A percentile compares a stretch with the other conserved stretches of the same genome.
phyloP scores from a whole-genome alignment of 2,113 vertebrate genomes.

The Kryptolebias marmoratus region DNA sequence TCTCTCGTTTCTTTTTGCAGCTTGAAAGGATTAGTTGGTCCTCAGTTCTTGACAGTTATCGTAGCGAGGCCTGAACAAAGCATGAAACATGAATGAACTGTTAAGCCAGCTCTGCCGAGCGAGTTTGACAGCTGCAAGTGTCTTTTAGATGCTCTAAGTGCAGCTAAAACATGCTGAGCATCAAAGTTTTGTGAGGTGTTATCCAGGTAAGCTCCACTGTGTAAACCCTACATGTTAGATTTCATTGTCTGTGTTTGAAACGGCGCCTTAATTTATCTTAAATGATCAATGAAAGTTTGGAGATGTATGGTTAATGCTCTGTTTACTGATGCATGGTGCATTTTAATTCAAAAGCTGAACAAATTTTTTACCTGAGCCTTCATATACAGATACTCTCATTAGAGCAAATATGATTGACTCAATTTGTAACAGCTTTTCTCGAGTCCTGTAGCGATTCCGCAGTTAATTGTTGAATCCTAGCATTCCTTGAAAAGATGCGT shows the following conservation, averaged over 20 bases:
- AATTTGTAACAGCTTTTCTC: no score
- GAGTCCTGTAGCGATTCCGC: no score
- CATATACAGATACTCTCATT: no score
- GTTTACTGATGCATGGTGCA: conserved; percentile 3
- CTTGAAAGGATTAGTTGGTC: conserved; percentile 13
- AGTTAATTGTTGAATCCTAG: no score
- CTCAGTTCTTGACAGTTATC: neutral
- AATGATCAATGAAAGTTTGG: neutral
- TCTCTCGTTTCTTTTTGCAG: conserved; percentile 12
- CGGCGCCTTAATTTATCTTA: neutral
- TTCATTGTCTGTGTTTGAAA: conserved; percentile 14
- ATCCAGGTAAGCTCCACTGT: neutral
- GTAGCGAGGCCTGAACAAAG: conserved; percentile 8
- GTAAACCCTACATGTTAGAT: neutral
- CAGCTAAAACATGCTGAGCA: neutral
- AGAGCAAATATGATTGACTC: no score
- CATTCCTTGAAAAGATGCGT: no score
- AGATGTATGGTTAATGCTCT: neutral
- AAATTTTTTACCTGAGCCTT: no score
- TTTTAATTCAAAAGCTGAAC: neutral
- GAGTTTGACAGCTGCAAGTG: neutral
- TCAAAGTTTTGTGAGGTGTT: neutral
- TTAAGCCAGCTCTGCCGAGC: neutral
- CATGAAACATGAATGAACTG: conserved; percentile 44
- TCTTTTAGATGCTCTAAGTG: neutral